Percentiles rank a stretch among this genome's conserved stretches.
Evolutionary conservation across 2,888 invertebrate genomes (phyloP).

Genomic region (Lucinisca nassula): DNA sequence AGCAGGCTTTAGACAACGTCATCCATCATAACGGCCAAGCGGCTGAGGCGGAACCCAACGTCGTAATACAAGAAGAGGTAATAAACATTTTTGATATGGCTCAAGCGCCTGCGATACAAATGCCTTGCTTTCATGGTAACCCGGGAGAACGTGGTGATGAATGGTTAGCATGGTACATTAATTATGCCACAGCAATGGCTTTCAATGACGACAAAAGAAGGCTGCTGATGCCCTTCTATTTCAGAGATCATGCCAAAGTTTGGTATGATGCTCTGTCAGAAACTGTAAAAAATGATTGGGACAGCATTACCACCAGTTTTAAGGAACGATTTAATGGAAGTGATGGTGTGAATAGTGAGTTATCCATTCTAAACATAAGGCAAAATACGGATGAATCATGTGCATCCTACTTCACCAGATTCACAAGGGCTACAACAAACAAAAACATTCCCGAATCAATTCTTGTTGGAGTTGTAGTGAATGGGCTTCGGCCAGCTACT

Average conservation of each 20-base stretch:
- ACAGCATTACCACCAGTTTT: neutral
- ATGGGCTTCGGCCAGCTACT: neutral
- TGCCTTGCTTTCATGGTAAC: neutral
- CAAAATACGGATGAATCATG: neutral
- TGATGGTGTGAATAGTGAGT: slow-evolving; percentile 4
- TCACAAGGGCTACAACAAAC: neutral
- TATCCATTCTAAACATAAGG: neutral
- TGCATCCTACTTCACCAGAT: slow-evolving; percentile 17
- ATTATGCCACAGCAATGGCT: neutral
- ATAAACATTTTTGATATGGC: no score
- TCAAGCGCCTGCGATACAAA: neutral
- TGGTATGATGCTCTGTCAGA: slow-evolving; percentile 13
- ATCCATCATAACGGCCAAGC: no score
- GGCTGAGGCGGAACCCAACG: no score
- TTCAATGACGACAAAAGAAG: neutral
- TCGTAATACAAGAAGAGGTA: no score
- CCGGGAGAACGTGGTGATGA: slow-evolving; percentile 6
- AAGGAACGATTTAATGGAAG: slow-evolving; percentile 24
- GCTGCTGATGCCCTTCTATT: neutral
- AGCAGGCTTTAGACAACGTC: no score
- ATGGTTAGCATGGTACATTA: slow-evolving; percentile 6
- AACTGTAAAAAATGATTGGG: neutral
- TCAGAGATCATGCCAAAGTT: slow-evolving; percentile 18
- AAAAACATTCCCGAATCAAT: neutral
- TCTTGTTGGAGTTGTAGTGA: neutral